phyloP scores from a whole-genome alignment of 2,113 vertebrate genomes.

The Hystrix cristata region DNA sequence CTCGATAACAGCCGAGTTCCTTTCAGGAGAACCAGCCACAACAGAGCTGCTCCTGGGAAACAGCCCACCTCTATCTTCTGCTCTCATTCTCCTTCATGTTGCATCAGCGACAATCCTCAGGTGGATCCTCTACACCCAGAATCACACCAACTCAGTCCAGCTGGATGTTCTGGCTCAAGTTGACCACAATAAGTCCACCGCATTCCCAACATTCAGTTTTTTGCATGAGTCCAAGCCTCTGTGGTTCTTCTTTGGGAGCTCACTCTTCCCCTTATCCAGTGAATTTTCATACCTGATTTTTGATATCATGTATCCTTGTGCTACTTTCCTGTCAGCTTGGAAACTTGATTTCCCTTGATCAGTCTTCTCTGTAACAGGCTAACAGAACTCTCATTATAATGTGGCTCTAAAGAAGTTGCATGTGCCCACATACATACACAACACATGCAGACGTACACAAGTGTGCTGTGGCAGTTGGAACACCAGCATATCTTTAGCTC shows the following conservation, averaged over 20 bases:
- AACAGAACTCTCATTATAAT: conserved; percentile 32
- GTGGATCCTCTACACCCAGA: too few relatives aligned
- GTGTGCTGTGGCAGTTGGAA: background rate
- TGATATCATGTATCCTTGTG: background rate
- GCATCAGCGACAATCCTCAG: too few relatives aligned
- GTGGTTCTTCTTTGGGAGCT: background rate
- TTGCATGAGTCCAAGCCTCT: background rate
- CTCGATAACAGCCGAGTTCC: too few relatives aligned
- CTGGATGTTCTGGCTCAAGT: too few relatives aligned
- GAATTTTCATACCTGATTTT: background rate
- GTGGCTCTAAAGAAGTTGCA: background rate
- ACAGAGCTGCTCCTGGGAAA: too few relatives aligned
- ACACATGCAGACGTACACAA: background rate
- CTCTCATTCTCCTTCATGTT: too few relatives aligned
- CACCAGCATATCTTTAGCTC: background rate
- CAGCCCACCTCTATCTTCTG: too few relatives aligned
- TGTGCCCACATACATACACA: background rate
- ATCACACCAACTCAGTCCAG: too few relatives aligned
- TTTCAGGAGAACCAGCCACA: too few relatives aligned
- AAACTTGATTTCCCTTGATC: conserved; percentile 28
- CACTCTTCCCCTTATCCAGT: background rate
- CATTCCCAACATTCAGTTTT: background rate
- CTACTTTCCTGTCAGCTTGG: background rate
- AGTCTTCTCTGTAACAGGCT: background rate
- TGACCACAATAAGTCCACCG: too few relatives aligned